These are phyloP conservation scores for Phrynocephalus vlangalii DNA, from an alignment of 2,797 vertebrate species.

Conservation along the genomic window DNA sequence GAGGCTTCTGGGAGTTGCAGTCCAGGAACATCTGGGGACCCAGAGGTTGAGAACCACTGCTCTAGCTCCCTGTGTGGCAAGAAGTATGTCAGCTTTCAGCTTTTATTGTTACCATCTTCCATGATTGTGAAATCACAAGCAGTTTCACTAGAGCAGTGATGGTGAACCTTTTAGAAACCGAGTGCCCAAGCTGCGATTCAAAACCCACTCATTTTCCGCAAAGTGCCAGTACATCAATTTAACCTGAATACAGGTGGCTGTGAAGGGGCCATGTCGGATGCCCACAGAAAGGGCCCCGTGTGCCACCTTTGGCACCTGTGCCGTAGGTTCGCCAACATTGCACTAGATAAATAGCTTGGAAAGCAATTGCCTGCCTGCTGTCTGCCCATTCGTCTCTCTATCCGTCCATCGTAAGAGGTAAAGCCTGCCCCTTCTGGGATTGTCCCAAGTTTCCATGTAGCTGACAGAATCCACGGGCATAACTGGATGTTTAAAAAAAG, in stretches of 20 bases:
- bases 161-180: too few relatives aligned
- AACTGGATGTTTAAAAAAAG: neutral
- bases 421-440: neutral
- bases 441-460: neutral
- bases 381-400: too few relatives aligned
- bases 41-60: neutral
- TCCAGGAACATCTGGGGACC: too few relatives aligned
- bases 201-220: too few relatives aligned
- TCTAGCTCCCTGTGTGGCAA: neutral
- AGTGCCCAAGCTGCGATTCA: too few relatives aligned
- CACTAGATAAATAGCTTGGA: neutral
- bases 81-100: neutral
- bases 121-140: neutral
- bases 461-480: neutral
- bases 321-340: neutral
- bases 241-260: too few relatives aligned
- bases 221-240: too few relatives aligned
- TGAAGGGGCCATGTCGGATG: too few relatives aligned
- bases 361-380: neutral
- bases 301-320: too few relatives aligned
- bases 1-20: too few relatives aligned
- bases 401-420: neutral
- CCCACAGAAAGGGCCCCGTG: too few relatives aligned
- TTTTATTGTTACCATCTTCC: neutral
- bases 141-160: neutral